Percentiles rank a stretch among this genome's conserved stretches.
Conservation (phyloP, 1,140 invertebrate genomes). For the Antheraea mylitta region DNA sequence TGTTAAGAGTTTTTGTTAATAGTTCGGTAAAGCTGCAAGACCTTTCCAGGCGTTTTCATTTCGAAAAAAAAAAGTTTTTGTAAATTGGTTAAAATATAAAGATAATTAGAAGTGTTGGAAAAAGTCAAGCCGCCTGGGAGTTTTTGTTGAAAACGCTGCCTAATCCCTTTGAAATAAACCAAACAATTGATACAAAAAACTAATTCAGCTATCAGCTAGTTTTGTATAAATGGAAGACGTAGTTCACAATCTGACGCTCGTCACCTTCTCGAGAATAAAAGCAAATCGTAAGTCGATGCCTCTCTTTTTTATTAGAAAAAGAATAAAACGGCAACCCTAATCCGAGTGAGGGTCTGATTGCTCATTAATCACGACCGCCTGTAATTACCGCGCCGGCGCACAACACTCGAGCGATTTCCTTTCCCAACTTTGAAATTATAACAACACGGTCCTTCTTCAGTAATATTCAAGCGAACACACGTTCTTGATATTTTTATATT, state of each 20-base stretch:
- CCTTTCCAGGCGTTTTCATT: too few relatives aligned
- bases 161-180: too few relatives aligned
- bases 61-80: too few relatives aligned
- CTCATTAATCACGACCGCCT: slow-evolving; percentile 66
- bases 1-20: too few relatives aligned
- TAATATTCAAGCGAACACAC: too few relatives aligned
- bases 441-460: slow-evolving; percentile 6
- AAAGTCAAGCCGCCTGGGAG: too few relatives aligned
- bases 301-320: neutral
- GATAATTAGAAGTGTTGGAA: too few relatives aligned
- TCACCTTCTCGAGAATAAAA: neutral
- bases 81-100: too few relatives aligned
- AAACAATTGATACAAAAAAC: too few relatives aligned
- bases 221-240: neutral
- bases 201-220: neutral
- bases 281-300: neutral
- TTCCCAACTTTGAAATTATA: neutral
- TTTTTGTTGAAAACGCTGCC: too few relatives aligned
- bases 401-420: slow-evolving; percentile 10
- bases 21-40: too few relatives aligned
- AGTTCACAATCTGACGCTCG: neutral
- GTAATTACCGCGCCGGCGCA: slow-evolving; percentile 61
- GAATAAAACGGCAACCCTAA: slow-evolving; percentile 1
- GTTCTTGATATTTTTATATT: too few relatives aligned
- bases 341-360: slow-evolving; percentile 45